These are phyloP conservation scores for Drosophila busckii DNA, from an alignment of 1,140 invertebrate species.

Conservation along the genomic window DNA sequence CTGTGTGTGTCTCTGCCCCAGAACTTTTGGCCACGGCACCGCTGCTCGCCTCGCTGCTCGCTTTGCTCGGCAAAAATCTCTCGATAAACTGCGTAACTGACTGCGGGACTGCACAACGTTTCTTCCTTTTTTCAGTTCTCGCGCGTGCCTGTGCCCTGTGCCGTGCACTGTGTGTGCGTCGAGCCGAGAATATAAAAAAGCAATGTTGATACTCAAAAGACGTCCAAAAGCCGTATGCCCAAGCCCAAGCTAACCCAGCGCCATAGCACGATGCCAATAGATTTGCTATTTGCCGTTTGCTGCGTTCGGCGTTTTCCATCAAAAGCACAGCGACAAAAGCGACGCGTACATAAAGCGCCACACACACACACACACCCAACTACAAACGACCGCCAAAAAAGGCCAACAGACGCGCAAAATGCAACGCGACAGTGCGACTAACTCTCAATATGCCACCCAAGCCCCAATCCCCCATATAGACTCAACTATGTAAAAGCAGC, in stretches of 20 bases:
- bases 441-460: slow-evolving; percentile 3
- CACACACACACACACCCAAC: slow-evolving; percentile 2
- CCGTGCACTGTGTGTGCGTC: too few species aligned
- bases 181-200: slow-evolving; percentile 78
- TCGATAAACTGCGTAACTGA: not conserved
- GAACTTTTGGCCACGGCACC: slow-evolving; percentile 32
- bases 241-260: slow-evolving; percentile 71
- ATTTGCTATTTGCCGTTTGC: slow-evolving; percentile 53
- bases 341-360: slow-evolving; percentile 35
- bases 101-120: too few species aligned
- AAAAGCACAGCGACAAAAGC: slow-evolving; percentile 38
- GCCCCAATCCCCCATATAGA: not conserved
- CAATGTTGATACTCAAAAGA: slow-evolving; percentile 78
- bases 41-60: slow-evolving; percentile 22
- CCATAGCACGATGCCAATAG: slow-evolving; percentile 73
- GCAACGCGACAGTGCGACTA: slow-evolving; percentile 40
- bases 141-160: too few species aligned
- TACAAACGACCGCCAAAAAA: slow-evolving; percentile 54
- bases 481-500: slow-evolving; percentile 57
- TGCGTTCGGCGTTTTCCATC: slow-evolving; percentile 75
- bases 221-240: slow-evolving; percentile 78
- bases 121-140: too few species aligned
- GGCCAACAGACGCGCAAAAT: slow-evolving; percentile 60
- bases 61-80: slow-evolving; percentile 22
- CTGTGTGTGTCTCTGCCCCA: slow-evolving; percentile 57